A percentile compares a stretch with the other conserved stretches of the same genome.
phyloP scores from a whole-genome alignment of 2,797 vertebrate genomes.

The Sciurus carolinensis region DNA sequence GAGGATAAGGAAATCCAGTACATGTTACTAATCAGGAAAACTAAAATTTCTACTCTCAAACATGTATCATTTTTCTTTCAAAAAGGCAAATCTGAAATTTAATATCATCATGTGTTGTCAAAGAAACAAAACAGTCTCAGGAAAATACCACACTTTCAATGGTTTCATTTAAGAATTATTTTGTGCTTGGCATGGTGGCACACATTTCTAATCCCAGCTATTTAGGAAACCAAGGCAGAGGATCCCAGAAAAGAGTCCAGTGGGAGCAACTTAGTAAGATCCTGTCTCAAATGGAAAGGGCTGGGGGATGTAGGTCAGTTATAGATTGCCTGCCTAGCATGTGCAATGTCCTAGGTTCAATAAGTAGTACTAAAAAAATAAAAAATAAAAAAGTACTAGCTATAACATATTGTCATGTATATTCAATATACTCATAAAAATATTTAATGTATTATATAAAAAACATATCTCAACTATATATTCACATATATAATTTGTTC shows the following conservation, averaged over 20 bases:
- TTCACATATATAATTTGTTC: neutral
- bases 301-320: neutral
- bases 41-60: neutral
- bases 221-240: no score
- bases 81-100: neutral
- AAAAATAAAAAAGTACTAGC: neutral
- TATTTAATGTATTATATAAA: neutral
- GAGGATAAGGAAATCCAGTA: neutral
- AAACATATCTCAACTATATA: no score
- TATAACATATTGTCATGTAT: neutral
- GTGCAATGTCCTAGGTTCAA: neutral
- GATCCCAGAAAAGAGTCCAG: no score
- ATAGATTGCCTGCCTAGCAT: neutral
- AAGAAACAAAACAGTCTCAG: constrained; percentile 44
- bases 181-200: neutral
- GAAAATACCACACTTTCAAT: constrained; percentile 59
- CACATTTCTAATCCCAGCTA: no score
- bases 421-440: neutral
- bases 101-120: neutral
- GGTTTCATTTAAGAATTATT: neutral
- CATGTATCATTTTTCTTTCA: neutral
- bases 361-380: neutral
- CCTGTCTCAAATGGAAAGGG: neutral
- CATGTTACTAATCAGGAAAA: neutral
- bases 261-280: neutral